phyloP scores from a whole-genome alignment of 2,888 invertebrate species.

The Clistopyga incitator region DNA sequence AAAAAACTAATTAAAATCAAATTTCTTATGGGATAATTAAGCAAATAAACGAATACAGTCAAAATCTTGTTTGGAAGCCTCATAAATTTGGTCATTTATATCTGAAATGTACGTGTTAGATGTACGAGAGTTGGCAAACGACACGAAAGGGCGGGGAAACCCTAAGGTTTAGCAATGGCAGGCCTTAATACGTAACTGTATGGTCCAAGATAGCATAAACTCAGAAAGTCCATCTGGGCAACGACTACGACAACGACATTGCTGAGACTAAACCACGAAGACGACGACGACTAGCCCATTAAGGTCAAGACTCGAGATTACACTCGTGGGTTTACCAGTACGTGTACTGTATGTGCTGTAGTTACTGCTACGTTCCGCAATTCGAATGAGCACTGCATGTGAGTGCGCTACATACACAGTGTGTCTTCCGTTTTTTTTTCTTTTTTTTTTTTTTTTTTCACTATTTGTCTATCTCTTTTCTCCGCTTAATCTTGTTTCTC shows the following conservation, averaged over 20 bases:
- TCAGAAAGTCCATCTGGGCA: slow-evolving; percentile 30
- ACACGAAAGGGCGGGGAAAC: background rate
- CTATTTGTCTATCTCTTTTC: slow-evolving; percentile 1
- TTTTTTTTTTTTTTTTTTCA: slow-evolving; percentile 17
- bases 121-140: slow-evolving; percentile 7
- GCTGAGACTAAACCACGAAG: slow-evolving; percentile 10
- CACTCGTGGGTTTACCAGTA: slow-evolving; percentile 48
- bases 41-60: no score
- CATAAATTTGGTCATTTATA: slow-evolving; percentile 17
- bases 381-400: slow-evolving; percentile 7
- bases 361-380: slow-evolving; percentile 25
- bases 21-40: no score
- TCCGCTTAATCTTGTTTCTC: slow-evolving; percentile 23
- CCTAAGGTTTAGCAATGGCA: slow-evolving; percentile 1
- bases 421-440: background rate
- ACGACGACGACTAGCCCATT: slow-evolving; percentile 48
- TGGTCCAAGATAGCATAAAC: slow-evolving; percentile 30
- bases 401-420: background rate
- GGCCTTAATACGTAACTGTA: slow-evolving; percentile 37
- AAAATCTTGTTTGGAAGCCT: background rate
- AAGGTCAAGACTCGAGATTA: slow-evolving; percentile 64
- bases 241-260: background rate
- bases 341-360: slow-evolving; percentile 11
- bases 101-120: slow-evolving; percentile 4
- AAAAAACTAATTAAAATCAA: no score